phyloP scores from a whole-genome alignment of 2,888 invertebrate genomes.

The Chironomus riparius region DNA sequence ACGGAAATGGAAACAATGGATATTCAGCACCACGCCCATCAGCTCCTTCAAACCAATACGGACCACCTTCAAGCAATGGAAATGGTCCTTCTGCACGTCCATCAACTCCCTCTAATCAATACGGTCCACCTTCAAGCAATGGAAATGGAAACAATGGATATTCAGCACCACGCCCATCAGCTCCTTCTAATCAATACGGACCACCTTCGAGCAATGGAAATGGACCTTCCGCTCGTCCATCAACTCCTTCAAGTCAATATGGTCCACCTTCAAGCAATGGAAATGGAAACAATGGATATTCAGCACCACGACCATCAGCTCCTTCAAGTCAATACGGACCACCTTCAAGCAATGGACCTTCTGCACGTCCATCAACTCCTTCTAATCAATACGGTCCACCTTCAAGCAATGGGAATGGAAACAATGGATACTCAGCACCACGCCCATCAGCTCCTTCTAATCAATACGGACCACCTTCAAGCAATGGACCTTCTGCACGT shows the following conservation, averaged over 20 bases:
- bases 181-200: not conserved
- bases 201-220: not conserved
- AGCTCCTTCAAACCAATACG: not conserved
- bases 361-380: not conserved
- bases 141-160: not conserved
- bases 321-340: constrained; percentile 3
- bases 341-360: not conserved
- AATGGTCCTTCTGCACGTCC: not conserved
- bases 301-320: not conserved
- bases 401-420: not conserved
- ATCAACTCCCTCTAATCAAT: not conserved
- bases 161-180: not conserved
- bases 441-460: not conserved
- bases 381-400: constrained; percentile 1
- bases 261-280: not conserved
- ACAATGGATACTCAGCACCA: not conserved
- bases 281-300: not conserved
- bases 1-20: not conserved
- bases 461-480: constrained; percentile 4
- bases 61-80: constrained; percentile 7
- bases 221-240: not conserved
- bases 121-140: not conserved
- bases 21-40: not conserved
- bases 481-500: not conserved
- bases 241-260: not conserved